Evolutionary conservation across 1,140 invertebrate genomes (phyloP).

Genomic region (Caenorhabditis briggsae): DNA sequence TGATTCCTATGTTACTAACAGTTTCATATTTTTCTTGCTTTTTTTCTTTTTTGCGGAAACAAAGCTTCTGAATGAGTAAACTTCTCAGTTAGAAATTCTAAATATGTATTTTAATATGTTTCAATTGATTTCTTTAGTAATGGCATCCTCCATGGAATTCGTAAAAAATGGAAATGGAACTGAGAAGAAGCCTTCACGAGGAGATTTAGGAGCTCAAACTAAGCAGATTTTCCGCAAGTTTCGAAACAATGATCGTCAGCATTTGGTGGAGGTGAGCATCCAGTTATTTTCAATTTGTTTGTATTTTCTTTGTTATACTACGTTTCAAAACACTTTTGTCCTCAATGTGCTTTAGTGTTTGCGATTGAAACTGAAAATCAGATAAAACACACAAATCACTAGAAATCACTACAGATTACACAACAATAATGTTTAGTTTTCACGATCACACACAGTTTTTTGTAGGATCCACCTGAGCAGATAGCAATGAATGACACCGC

Average conservation of each 20-base stretch:
- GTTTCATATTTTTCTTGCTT: not conserved
- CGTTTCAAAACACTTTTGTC: not conserved
- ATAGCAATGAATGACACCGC: conserved; percentile 46
- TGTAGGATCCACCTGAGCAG: conserved; percentile 50
- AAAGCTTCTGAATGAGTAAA: not conserved
- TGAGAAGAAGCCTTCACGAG: conserved; percentile 53
- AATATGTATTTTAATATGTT: not conserved
- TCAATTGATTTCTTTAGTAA: conserved; percentile 13
- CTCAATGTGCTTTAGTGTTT: conserved; percentile 15
- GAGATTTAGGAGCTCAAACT: conserved; percentile 22
- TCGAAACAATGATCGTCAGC: conserved; percentile 34
- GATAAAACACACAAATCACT: not conserved
- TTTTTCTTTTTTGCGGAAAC: too few species aligned
- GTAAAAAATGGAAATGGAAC: conserved; percentile 6
- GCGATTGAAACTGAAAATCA: not conserved
- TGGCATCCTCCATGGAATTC: conserved; percentile 58
- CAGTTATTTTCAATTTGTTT: not conserved
- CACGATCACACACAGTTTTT: not conserved
- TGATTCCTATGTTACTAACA: conserved; percentile 41
- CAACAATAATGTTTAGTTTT: not conserved
- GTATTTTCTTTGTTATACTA: not conserved
- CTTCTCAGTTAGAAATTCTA: not conserved
- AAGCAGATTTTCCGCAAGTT: conserved; percentile 32
- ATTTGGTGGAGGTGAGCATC: conserved; percentile 51
- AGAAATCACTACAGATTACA: not conserved